A percentile compares a stretch with the other conserved stretches of the same genome.
phyloP scores from a whole-genome alignment of 2,797 vertebrate genomes.

The Enteromius radiatus region DNA sequence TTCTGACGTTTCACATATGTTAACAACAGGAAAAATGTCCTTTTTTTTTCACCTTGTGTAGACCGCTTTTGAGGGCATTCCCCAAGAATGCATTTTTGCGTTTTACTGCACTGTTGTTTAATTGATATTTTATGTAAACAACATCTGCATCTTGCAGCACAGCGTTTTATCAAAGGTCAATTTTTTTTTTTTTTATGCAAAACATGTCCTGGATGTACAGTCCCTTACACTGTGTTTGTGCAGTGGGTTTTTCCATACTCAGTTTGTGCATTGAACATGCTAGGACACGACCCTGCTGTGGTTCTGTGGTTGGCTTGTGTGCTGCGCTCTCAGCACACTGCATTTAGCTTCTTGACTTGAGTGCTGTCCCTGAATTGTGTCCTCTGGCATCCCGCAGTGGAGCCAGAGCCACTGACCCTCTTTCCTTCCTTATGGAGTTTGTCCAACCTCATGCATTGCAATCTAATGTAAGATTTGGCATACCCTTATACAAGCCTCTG shows the following conservation, averaged over 20 bases:
- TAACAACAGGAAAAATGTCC: not conserved
- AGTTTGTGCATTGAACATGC: slow-evolving; percentile 60
- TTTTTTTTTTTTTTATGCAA: not conserved
- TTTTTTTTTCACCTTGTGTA: too few species aligned
- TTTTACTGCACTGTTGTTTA: not conserved
- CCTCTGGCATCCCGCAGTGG: slow-evolving; percentile 44
- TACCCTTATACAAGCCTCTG: slow-evolving; percentile 29
- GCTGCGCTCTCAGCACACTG: slow-evolving; percentile 67
- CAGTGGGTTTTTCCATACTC: slow-evolving; percentile 43
- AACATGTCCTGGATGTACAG: not conserved
- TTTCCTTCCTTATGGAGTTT: slow-evolving; percentile 28
- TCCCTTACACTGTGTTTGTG: not conserved
- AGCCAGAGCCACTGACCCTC: slow-evolving; percentile 44
- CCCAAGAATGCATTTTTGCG: not conserved
- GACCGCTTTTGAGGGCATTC: not conserved
- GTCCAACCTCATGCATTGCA: slow-evolving; percentile 26
- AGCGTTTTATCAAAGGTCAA: not conserved
- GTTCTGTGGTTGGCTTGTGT: slow-evolving; percentile 46
- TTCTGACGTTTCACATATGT: not conserved
- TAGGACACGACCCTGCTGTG: slow-evolving; percentile 57
- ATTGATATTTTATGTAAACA: not conserved
- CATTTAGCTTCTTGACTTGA: slow-evolving; percentile 67
- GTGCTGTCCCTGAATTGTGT: slow-evolving; percentile 47
- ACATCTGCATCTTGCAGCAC: not conserved
- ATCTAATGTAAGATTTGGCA: slow-evolving; percentile 51